Evolutionary conservation across 2,113 vertebrate species (phyloP).

Genomic region (Sinocyclocheilus anshuiensis): DNA sequence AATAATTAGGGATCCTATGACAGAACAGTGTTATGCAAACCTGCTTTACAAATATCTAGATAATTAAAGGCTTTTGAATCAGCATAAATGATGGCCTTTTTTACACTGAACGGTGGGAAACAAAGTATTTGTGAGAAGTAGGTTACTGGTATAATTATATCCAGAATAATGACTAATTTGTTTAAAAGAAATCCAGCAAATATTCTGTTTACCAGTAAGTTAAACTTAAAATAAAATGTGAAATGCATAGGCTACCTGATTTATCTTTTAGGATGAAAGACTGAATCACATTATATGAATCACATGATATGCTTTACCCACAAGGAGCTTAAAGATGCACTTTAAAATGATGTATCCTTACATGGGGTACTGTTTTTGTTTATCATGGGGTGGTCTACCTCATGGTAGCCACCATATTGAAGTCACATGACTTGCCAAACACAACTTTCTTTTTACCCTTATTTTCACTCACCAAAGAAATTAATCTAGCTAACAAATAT

Average conservation of each 20-base stretch:
- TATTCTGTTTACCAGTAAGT: not conserved
- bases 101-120: conserved; percentile 17
- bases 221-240: not conserved
- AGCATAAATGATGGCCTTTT: conserved; percentile 6
- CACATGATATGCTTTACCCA: not conserved
- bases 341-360: not conserved
- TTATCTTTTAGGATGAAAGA: not conserved
- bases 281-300: not conserved
- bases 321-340: not conserved
- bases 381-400: not conserved
- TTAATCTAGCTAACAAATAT: not conserved
- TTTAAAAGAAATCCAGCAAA: not conserved
- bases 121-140: not conserved
- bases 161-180: not conserved
- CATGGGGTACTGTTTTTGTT: not conserved
- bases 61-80: conserved; percentile 31
- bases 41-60: conserved; percentile 24
- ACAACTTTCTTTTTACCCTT: not conserved
- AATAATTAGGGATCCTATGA: conserved; percentile 33
- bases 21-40: conserved; percentile 37
- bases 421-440: not conserved
- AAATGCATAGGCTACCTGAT: not conserved
- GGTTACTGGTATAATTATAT: conserved; percentile 9
- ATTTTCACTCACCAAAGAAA: not conserved
- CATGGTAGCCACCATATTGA: not conserved